Conservation (phyloP, 2,113 vertebrate species). For the Typhlomys cinereus region DNA sequence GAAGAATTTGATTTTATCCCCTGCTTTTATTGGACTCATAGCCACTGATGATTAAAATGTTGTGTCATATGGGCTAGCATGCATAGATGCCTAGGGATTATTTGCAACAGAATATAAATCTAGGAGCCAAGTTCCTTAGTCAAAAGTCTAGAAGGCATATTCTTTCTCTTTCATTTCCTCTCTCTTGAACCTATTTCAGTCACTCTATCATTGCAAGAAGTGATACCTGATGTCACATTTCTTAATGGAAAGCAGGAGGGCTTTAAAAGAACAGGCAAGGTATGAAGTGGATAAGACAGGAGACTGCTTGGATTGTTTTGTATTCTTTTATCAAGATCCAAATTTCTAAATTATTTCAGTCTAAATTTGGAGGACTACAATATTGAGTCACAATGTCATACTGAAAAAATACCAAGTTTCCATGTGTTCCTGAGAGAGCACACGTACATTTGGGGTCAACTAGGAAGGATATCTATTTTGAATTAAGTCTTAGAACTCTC, state of each 20-base stretch:
- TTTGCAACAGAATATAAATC: constrained; percentile 84
- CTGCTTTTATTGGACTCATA: constrained; percentile 84
- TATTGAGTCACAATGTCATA: neutral
- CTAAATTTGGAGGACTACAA: neutral
- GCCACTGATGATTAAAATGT: constrained; percentile 82
- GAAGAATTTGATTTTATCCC: constrained; percentile 85
- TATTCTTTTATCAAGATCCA: neutral
- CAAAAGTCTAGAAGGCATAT: constrained; percentile 81
- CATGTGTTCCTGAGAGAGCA: neutral
- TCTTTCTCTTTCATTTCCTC: constrained; percentile 41
- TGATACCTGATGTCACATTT: neutral
- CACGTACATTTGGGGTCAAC: accelerated
- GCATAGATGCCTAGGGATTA: constrained; percentile 81
- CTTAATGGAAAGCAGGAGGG: neutral
- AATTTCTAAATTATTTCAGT: neutral
- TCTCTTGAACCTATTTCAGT: neutral
- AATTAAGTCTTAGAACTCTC: neutral
- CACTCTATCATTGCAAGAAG: neutral
- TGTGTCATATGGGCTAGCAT: constrained; percentile 81
- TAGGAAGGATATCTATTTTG: too few relatives aligned
- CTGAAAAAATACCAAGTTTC: neutral
- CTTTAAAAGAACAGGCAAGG: neutral
- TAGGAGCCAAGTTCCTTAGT: constrained; percentile 79
- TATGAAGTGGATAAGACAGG: neutral
- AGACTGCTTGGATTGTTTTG: neutral